Base-by-base conservation (phyloP, 2,113 vertebrate species). In the Ctenodactylus gundi region DNA sequence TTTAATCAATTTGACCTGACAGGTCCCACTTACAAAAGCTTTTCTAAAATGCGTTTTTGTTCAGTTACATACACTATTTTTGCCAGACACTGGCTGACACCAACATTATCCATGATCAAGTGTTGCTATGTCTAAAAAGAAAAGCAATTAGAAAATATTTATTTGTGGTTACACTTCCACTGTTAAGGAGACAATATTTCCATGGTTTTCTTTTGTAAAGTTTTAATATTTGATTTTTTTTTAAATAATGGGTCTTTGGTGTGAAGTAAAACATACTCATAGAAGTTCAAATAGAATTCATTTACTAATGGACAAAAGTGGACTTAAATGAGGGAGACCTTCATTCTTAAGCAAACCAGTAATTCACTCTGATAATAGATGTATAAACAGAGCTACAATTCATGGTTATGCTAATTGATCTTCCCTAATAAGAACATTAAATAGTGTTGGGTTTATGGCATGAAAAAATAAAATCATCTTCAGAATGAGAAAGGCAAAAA, bases 261-360 rank as follows among this genome's bases (percentile, higher is more conserved):
- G 81, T 84, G 39, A 96, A 96, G 49, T 93, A 95, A 94, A 96
- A 88, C 76, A 82, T 81, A 88, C 44, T 91, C 67, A 94, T 77
- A 44, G 91, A 95, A 92, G 92, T 96, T 94, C 68, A 85, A 97
- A 85, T 76, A 67, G 76, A 97, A 95, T 90, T 92, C 29, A 95
- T 73, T 93, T 95, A 41, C 65, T 94, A 94, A 96, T n/a, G 90
- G 76, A 93, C 27, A 89, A 78, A 95, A 96, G 91, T 85, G 83
- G 55, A n/a, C 77, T 92, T 92, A 97, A 96, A 94, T 97, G 81
- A 95, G 77, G 90, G 91, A 96, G 72, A 96, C 75, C 55, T 73
- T 92, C 67, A 68, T 94, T 95, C 78, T 91, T 77, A 95, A 72
- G 62, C 90, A 95, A 97, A 89, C 46, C 94, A 82, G 51, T 84